Base-by-base conservation (phyloP, 2,113 vertebrate species). In the Pseudonaja textilis region DNA sequence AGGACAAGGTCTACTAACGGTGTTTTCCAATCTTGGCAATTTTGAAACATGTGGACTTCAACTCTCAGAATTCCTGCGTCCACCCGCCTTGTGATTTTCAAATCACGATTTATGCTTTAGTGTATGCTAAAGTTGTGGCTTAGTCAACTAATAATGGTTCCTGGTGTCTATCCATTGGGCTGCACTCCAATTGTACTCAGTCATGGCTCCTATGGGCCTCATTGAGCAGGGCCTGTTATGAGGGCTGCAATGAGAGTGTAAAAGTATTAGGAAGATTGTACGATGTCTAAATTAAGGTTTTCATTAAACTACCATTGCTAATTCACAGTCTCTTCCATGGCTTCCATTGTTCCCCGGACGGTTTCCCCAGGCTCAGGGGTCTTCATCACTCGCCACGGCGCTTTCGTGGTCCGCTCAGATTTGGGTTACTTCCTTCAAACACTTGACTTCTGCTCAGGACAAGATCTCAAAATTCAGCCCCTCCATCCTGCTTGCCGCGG, bases 351-450 rank as follows among this genome's bases (percentile, higher is more conserved):
- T 34, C 81, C 92, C 29, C 92, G 14, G 45, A 20, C 20, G 1
- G n/a, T 34, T n/a, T 93, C 74, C 7, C 81, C 45, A 3, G 88
- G 92, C 81, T 90, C 92, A 0, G 92, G 64, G 14, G 4, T 93
- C 54, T 90, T 93, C 2, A 3, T 57, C n/a, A 90, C 89, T 25
- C 56, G 81, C 45, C 74, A 93, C 1, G 89, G 92, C 0, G 39
- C 74, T 89, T 93, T 93, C 1, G 34, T 93, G 12, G n/a, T 93
- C 42, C 92, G 92, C 88, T 93, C 92, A 5, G 92, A 93, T 85
- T 57, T 93, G 81, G 92, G 92, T 26, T 93, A 47, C 3, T 93
- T 87, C 39, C 92, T 93, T 4, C 92, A 93, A 54, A 18, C 56
- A 0, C 56, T 29, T 0, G 81, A 90, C 47, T 90, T 93, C 89